phyloP scores from a whole-genome alignment of 1,140 invertebrate genomes.

The Drosophila sucinea region DNA sequence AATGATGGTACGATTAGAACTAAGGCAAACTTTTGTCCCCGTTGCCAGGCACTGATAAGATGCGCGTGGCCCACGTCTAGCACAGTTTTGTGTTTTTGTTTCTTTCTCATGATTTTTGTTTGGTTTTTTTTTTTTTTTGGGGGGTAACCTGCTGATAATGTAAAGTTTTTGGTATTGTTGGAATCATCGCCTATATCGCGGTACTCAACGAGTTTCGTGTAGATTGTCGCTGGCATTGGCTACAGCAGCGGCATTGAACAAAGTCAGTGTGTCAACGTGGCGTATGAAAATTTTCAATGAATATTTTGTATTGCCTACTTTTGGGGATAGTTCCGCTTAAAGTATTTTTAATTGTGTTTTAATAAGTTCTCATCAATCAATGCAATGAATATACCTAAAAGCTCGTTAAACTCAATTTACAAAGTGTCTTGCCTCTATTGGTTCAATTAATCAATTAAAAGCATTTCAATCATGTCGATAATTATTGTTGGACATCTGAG shows the following conservation, averaged over 20 bases:
- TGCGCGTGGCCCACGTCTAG: not conserved
- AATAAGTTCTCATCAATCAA: no score
- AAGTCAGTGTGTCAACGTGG: conserved; percentile 22
- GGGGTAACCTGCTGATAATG: conserved; percentile 26
- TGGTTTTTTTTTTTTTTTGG: conserved; percentile 18
- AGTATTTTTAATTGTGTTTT: no score
- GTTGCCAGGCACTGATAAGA: conserved; percentile 48
- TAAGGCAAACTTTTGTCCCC: not conserved
- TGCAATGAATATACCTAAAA: no score
- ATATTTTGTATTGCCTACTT: conserved; percentile 44
- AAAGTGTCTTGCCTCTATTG: no score
- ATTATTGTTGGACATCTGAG: no score
- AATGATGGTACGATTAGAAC: not conserved
- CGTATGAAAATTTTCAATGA: conserved; percentile 32
- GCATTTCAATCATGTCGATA: no score
- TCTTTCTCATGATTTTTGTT: not conserved
- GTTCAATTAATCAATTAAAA: no score
- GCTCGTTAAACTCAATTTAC: no score
- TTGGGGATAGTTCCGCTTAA: conserved; percentile 10
- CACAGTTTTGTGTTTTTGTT: not conserved
- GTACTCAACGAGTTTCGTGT: conserved; percentile 6
- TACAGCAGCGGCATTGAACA: not conserved
- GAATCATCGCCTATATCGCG: conserved; percentile 22
- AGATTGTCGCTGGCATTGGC: conserved; percentile 31
- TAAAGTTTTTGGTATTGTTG: conserved; percentile 21